Evolutionary conservation across 2,888 invertebrate genomes (phyloP).

Genomic region (Stenurella melanura): DNA sequence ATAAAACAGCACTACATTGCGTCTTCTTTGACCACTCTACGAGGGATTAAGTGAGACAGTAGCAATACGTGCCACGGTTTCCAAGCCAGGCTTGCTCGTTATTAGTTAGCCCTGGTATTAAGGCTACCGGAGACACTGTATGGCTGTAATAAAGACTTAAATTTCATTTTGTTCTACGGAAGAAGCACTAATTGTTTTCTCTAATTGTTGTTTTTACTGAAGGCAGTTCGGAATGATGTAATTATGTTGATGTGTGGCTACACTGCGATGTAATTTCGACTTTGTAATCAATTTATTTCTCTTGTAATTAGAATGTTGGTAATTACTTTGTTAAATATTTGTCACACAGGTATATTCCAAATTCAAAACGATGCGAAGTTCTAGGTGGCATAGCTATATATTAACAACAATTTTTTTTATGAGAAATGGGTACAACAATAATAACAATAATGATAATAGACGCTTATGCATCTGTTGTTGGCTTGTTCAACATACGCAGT

Average conservation of each 20-base stretch:
- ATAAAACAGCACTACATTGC: constrained; percentile 54
- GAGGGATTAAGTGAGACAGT: constrained; percentile 51
- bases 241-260: constrained; percentile 34
- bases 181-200: constrained; percentile 40
- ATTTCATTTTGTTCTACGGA: constrained; percentile 41
- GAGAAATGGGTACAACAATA: no score
- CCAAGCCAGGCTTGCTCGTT: constrained; percentile 40
- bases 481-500: no score
- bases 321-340: constrained; percentile 44
- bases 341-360: not conserved
- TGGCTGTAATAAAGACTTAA: constrained; percentile 31
- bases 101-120: constrained; percentile 40
- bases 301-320: constrained; percentile 39
- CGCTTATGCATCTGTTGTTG: no score
- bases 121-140: constrained; percentile 39
- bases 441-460: no score
- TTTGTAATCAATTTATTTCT: constrained; percentile 19
- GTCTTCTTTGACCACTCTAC: constrained; percentile 53
- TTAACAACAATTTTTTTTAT: no score
- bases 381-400: no score
- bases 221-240: constrained; percentile 13
- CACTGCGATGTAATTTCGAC: constrained; percentile 16
- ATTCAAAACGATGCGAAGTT: not conserved
- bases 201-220: constrained; percentile 39
- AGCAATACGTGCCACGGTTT: constrained; percentile 46